Conservation (phyloP, 1,140 invertebrate species). For the Aplysia californica region DNA sequence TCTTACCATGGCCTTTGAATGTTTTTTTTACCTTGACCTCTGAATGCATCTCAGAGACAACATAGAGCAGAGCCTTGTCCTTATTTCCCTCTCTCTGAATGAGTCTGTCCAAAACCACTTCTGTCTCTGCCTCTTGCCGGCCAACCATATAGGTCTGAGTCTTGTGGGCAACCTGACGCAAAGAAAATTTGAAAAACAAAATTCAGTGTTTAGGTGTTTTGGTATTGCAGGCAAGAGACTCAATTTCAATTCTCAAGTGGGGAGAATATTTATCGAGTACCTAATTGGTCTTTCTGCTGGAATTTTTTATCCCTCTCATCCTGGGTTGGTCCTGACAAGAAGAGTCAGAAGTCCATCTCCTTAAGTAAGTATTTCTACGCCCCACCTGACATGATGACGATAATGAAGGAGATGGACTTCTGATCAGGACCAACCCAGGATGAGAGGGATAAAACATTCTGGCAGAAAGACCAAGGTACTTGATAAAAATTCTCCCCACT, state of each 20-base stretch:
- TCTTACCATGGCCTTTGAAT: too few species aligned
- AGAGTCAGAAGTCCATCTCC: too few species aligned
- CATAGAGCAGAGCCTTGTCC: conserved; percentile 52
- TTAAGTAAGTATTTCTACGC: neutral
- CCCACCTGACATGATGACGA: neutral
- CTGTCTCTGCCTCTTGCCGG: conserved; percentile 54
- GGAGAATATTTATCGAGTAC: too few species aligned
- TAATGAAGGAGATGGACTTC: neutral
- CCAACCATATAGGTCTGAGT: conserved; percentile 50
- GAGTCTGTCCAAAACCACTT: conserved; percentile 52
- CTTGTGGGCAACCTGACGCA: conserved; percentile 51
- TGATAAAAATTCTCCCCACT: too few species aligned
- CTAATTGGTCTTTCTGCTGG: too few species aligned
- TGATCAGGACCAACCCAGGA: neutral
- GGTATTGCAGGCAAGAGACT: neutral
- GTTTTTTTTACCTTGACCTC: conserved; percentile 59
- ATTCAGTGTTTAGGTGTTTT: neutral
- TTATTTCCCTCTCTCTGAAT: conserved; percentile 43
- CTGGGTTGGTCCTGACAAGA: too few species aligned
- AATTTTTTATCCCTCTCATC: too few species aligned
- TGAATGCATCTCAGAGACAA: conserved; percentile 44
- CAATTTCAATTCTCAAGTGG: too few species aligned
- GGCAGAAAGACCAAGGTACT: too few species aligned
- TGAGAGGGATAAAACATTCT: too few species aligned
- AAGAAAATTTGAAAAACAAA: neutral